These are phyloP conservation scores for Danio choprae DNA, from an alignment of 2,797 vertebrate genomes.

Conservation along the genomic window DNA sequence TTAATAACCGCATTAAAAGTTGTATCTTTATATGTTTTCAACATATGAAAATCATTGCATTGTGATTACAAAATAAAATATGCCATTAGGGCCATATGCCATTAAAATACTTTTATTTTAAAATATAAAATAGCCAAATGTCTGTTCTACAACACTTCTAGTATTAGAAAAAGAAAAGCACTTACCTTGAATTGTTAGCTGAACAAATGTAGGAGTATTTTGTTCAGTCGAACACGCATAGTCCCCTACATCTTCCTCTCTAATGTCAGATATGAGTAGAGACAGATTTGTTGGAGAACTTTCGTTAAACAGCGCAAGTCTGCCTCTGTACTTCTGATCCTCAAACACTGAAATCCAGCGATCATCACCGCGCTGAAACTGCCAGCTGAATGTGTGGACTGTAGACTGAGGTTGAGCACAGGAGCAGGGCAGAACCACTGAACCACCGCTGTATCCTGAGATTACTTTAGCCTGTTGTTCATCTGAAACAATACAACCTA, in stretches of 20 bases:
- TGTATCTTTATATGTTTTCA: too few species aligned
- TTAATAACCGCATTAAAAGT: too few species aligned
- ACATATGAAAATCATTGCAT: too few species aligned
- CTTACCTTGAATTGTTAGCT: background rate
- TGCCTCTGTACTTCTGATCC: background rate
- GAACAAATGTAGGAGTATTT: fast-evolving
- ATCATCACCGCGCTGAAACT: fast-evolving
- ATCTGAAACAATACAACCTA: background rate
- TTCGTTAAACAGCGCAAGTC: conserved; percentile 9
- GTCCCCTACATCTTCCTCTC: background rate
- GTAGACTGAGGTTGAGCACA: background rate
- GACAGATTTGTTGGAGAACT: background rate
- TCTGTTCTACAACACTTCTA: background rate
- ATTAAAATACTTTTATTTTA: too few species aligned
- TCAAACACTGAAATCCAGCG: fast-evolving
- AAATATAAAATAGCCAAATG: too few species aligned
- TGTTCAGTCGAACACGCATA: background rate
- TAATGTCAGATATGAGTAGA: conserved; percentile 29
- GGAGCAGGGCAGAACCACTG: conserved; percentile 12
- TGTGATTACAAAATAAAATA: too few species aligned
- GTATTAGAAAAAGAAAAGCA: background rate
- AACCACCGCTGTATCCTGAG: background rate
- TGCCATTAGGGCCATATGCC: too few species aligned
- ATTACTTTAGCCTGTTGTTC: fast-evolving
- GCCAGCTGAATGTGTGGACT: background rate